Conservation (phyloP, 2,113 vertebrate species). For the Narcine bancroftii region DNA sequence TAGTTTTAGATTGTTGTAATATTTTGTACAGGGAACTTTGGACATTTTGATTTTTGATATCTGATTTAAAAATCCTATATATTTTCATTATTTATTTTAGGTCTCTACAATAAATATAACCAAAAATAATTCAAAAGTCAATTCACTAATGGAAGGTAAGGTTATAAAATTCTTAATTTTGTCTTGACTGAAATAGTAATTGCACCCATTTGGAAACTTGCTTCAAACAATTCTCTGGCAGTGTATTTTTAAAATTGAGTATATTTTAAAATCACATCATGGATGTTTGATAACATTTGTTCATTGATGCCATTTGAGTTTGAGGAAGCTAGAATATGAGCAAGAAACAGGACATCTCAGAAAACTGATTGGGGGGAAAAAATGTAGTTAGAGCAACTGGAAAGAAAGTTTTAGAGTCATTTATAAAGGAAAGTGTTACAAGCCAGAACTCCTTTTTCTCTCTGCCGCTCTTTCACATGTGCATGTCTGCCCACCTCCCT, state of each 20-base stretch:
- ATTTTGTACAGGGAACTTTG: not conserved
- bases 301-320: not conserved
- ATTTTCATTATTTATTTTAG: constrained; percentile 21
- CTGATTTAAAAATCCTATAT: not conserved
- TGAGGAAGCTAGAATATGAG: not conserved
- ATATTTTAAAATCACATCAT: too few species aligned
- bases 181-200: not conserved
- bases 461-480: too few species aligned
- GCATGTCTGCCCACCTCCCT: too few species aligned
- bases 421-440: not conserved
- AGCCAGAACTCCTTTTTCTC: too few species aligned
- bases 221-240: not conserved
- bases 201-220: not conserved
- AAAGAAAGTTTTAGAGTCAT: not conserved
- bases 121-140: not conserved
- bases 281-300: not conserved
- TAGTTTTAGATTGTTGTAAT: not conserved
- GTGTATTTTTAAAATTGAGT: not conserved
- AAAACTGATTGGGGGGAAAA: not conserved
- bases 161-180: not conserved
- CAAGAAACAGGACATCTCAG: too few species aligned
- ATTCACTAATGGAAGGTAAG: not conserved
- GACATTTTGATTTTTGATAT: not conserved
- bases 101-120: not conserved
- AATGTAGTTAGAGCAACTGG: not conserved